These are phyloP conservation scores for Alloplasta piceator DNA, from an alignment of 2,888 invertebrate genomes.

Conservation along the genomic window DNA sequence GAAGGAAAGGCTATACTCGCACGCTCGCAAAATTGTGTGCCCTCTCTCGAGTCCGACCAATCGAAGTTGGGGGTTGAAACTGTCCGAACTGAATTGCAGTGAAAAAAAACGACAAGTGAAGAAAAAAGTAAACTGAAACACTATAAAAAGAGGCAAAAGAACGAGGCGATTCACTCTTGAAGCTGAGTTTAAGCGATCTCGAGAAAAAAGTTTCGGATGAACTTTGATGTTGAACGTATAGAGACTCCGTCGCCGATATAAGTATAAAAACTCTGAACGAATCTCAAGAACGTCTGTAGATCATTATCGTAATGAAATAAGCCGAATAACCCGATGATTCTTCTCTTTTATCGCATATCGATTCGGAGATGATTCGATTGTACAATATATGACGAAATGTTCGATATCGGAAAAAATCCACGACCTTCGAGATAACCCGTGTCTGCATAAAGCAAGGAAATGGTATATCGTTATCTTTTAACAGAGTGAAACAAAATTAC, in stretches of 20 bases:
- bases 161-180: conserved; percentile 19
- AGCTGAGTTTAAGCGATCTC: conserved; percentile 44
- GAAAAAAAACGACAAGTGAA: conserved; percentile 21
- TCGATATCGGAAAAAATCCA: no score
- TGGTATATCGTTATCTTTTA: no score
- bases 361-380: not conserved
- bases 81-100: conserved; percentile 52
- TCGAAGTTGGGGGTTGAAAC: conserved; percentile 14
- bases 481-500: no score
- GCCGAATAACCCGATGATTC: not conserved
- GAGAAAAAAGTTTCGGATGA: conserved; percentile 49
- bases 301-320: conserved; percentile 47
- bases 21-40: conserved; percentile 16
- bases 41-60: conserved; percentile 30
- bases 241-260: conserved; percentile 1
- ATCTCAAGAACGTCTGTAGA: conserved; percentile 1
- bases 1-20: conserved; percentile 14
- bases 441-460: no score
- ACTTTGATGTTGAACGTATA: conserved; percentile 21
- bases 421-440: no score
- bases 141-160: conserved; percentile 5
- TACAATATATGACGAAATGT: no score
- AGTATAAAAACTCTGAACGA: conserved; percentile 2
- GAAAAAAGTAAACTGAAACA: conserved; percentile 27
- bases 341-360: conserved; percentile 1